Percentiles rank a stretch among this genome's conserved stretches.
Conservation (phyloP, 2,113 vertebrate genomes). For the Salvelinus alpinus region DNA sequence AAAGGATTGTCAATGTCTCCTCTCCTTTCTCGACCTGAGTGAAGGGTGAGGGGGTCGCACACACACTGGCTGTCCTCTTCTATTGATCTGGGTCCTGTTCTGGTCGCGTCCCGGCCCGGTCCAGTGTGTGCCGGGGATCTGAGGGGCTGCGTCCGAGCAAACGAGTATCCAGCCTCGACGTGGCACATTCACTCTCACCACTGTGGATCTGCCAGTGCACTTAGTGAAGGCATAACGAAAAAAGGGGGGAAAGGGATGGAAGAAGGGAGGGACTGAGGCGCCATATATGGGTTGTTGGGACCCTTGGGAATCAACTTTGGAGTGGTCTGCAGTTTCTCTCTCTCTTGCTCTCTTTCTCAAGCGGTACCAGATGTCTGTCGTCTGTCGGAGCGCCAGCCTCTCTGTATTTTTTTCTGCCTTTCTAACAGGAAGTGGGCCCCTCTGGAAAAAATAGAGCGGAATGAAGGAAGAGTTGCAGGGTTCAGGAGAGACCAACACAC, state of each 20-base stretch:
- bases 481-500: constrained; percentile 45
- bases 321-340: constrained; percentile 85
- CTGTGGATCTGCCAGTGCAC: constrained; percentile 94
- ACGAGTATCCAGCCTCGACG: constrained; percentile 98
- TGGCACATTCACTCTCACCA: constrained; percentile 96
- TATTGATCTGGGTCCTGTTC: background rate
- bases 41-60: constrained; percentile 19
- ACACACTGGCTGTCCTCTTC: constrained; percentile 1
- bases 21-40: constrained; percentile 19
- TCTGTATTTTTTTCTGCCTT: constrained; percentile 81
- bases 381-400: constrained; percentile 89
- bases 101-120: background rate
- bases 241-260: constrained; percentile 90
- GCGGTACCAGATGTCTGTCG: constrained; percentile 99
- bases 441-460: constrained; percentile 75
- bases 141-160: constrained; percentile 51
- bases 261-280: constrained; percentile 94
- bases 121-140: constrained; percentile 20
- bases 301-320: constrained; percentile 92
- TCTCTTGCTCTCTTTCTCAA: constrained; percentile 71
- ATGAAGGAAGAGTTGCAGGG: constrained; percentile 67
- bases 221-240: constrained; percentile 85
- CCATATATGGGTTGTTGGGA: constrained; percentile 99
- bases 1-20: constrained; percentile 24
- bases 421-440: constrained; percentile 99